phyloP scores from a whole-genome alignment of 2,113 vertebrate species.

The Ageneiosus marmoratus region DNA sequence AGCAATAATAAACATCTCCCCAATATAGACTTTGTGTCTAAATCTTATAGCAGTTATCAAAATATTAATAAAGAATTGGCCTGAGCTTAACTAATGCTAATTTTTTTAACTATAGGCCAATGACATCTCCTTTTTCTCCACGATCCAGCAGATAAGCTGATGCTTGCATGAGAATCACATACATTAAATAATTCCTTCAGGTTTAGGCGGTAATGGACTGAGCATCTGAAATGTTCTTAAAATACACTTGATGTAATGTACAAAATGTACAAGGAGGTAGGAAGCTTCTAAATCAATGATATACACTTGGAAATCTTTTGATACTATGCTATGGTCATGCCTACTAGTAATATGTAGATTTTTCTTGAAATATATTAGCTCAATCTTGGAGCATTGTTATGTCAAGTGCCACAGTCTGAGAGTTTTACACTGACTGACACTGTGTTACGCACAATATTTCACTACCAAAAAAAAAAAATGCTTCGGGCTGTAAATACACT shows the following conservation, averaged over 20 bases:
- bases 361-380: not conserved
- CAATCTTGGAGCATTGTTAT: not conserved
- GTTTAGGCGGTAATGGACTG: not conserved
- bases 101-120: not conserved
- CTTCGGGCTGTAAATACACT: not conserved
- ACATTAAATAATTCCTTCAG: not conserved
- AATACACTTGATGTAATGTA: not conserved
- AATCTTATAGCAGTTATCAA: not conserved
- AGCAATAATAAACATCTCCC: not conserved
- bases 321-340: too few relatives aligned
- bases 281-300: not conserved
- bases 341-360: too few relatives aligned
- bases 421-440: not conserved
- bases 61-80: not conserved
- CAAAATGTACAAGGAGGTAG: not conserved
- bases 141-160: not conserved
- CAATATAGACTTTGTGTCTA: not conserved
- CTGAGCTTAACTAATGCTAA: not conserved
- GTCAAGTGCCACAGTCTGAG: not conserved
- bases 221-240: not conserved
- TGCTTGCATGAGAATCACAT: not conserved
- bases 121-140: not conserved
- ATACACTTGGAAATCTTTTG: not conserved
- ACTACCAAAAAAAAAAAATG: not conserved
- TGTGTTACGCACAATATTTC: not conserved